These are phyloP conservation scores for Agonum fuliginosum DNA, from an alignment of 2,888 invertebrate genomes.

Conservation along the genomic window DNA sequence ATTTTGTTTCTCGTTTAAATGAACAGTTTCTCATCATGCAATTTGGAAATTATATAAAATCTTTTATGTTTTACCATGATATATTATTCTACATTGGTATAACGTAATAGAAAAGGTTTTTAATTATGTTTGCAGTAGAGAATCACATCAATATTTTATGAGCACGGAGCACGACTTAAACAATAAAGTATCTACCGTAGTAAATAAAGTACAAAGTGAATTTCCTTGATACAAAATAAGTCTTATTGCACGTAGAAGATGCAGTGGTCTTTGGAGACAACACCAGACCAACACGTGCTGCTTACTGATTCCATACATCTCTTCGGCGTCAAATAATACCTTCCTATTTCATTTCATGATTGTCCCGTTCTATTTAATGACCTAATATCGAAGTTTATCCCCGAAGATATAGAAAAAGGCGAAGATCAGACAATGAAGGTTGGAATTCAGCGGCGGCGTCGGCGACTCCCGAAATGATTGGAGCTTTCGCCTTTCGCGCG, in stretches of 20 bases:
- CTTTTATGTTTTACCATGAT: background rate
- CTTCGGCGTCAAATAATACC: constrained; percentile 27
- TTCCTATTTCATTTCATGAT: constrained; percentile 56
- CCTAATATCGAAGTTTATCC: constrained; percentile 60
- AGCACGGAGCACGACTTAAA: background rate
- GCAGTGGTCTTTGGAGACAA: constrained; percentile 41
- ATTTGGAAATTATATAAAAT: constrained; percentile 17
- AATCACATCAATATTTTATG: constrained; percentile 32
- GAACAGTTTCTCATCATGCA: constrained; percentile 49
- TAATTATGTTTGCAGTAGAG: background rate
- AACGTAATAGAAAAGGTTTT: background rate
- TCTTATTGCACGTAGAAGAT: constrained; percentile 37
- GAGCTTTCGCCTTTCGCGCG: constrained; percentile 63
- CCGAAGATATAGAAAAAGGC: constrained; percentile 58
- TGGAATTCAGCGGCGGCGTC: constrained; percentile 50
- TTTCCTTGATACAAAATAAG: constrained; percentile 24
- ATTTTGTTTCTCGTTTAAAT: constrained; percentile 43
- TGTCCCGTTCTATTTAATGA: constrained; percentile 58
- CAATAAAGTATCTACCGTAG: constrained; percentile 17
- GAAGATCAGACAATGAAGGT: constrained; percentile 57
- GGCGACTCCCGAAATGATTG: constrained; percentile 66
- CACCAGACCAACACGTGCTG: constrained; percentile 20
- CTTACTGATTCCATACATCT: constrained; percentile 38
- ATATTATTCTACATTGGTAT: background rate
- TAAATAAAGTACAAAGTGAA: constrained; percentile 36